phyloP scores from a whole-genome alignment of 2,888 invertebrate species.

The Leptogaster cylindrica region DNA sequence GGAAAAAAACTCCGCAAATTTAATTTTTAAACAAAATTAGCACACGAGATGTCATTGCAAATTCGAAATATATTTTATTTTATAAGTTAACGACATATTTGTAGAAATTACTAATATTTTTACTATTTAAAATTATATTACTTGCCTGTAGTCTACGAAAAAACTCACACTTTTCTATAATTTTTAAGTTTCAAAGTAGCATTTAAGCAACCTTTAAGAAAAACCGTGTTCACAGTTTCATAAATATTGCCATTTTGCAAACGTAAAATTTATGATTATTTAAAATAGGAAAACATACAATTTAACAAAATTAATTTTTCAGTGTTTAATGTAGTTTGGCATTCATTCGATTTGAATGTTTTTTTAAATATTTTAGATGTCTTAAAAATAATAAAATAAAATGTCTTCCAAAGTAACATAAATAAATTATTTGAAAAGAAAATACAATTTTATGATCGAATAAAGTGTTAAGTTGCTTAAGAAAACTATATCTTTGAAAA shows the following conservation, averaged over 20 bases:
- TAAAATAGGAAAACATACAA: no score
- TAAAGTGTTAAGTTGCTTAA: neutral
- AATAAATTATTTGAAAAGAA: neutral
- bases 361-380: neutral
- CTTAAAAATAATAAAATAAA: neutral
- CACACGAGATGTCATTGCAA: no score
- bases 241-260: neutral
- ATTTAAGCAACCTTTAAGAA: no score
- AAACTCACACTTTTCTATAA: no score
- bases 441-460: neutral
- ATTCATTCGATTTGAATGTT: no score
- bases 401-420: neutral
- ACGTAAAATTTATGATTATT: neutral
- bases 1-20: no score
- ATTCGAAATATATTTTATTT: no score
- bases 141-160: no score
- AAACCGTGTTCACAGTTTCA: no score
- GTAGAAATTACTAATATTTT: slow-evolving; percentile 14
- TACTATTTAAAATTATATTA: neutral
- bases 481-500: neutral
- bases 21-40: no score
- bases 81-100: neutral
- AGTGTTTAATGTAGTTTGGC: neutral
- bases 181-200: no score
- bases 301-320: no score